Evolutionary conservation across 2,113 vertebrate genomes (phyloP).

Genomic region (Toxotes jaculatrix): DNA sequence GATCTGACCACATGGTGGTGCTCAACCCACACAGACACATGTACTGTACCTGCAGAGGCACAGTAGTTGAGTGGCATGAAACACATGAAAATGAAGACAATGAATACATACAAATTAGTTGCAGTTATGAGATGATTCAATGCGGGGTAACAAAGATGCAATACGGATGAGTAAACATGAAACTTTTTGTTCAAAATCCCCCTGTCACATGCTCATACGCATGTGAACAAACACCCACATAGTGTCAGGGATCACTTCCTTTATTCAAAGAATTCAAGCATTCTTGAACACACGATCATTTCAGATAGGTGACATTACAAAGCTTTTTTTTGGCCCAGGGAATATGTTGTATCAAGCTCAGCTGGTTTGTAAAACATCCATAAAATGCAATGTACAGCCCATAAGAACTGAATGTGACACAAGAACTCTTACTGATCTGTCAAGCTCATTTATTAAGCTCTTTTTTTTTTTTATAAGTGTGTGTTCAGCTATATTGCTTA

Average conservation of each 20-base stretch:
- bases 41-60: not conserved
- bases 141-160: not conserved
- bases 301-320: not conserved
- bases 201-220: not conserved
- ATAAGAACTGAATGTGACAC: not conserved
- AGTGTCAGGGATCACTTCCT: not conserved
- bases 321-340: not conserved
- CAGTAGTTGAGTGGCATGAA: not conserved
- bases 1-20: conserved; percentile 66
- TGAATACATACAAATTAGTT: not conserved
- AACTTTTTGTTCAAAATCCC: not conserved
- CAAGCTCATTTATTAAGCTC: not conserved
- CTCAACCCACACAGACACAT: not conserved
- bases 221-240: not conserved
- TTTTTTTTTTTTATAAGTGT: not conserved
- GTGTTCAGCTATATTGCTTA: not conserved
- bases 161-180: not conserved
- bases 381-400: not conserved
- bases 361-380: not conserved
- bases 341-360: not conserved
- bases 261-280: not conserved
- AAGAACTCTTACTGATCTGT: not conserved
- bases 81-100: not conserved
- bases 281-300: not conserved
- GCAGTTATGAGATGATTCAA: not conserved